Percentiles rank a stretch among this genome's conserved stretches.
phyloP scores from a whole-genome alignment of 2,113 vertebrate species.

The Apodemus sylvaticus region DNA sequence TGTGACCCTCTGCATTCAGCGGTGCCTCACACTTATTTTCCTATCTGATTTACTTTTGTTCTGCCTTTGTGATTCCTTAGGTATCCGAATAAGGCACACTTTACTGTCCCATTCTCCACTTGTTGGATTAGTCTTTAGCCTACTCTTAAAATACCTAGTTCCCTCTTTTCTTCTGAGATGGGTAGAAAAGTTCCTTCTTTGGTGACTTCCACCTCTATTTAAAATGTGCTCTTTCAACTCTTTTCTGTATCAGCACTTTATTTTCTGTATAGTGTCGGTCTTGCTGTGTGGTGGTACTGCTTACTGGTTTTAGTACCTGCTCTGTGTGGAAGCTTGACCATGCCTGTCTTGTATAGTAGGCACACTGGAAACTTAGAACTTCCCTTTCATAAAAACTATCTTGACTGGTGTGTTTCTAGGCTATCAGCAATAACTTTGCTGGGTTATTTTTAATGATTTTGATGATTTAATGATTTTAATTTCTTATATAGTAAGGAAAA shows the following conservation, averaged over 20 bases:
- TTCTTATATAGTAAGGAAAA: slow-evolving; percentile 16
- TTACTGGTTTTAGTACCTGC: not conserved
- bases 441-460: not conserved
- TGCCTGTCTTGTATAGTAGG: not conserved
- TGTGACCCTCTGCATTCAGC: not conserved
- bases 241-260: slow-evolving; percentile 37
- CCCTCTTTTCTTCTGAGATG: not conserved
- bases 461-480: not conserved
- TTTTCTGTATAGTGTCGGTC: slow-evolving; percentile 4
- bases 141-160: not conserved
- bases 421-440: slow-evolving; percentile 27
- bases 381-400: slow-evolving; percentile 26
- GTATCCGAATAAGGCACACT: not conserved
- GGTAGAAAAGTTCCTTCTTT: not conserved
- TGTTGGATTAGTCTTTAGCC: not conserved
- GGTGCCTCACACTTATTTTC: slow-evolving; percentile 23
- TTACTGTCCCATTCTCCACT: not conserved
- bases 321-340: not conserved
- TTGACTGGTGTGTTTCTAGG: slow-evolving; percentile 14
- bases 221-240: not conserved
- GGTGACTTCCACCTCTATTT: not conserved
- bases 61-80: not conserved
- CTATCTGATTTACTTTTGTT: not conserved
- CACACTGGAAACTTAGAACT: slow-evolving; percentile 10
- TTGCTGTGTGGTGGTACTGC: not conserved